Percentiles rank a stretch among this genome's conserved stretches.
phyloP scores from a whole-genome alignment of 1,140 invertebrate species.

The Cyphomyrmex costatus region DNA sequence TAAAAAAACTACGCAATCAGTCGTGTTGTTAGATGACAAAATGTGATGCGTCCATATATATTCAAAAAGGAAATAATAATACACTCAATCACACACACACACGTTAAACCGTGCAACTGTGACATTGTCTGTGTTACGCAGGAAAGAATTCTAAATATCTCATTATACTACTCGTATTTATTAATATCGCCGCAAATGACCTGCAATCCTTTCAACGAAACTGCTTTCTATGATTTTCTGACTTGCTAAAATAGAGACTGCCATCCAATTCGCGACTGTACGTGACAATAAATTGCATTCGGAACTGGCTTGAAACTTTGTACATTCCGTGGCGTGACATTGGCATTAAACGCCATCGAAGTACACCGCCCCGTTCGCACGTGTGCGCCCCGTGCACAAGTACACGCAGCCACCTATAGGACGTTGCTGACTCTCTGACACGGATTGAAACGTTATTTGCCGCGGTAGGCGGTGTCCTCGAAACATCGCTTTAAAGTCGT shows the following conservation, averaged over 20 bases:
- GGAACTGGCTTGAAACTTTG: constrained; percentile 11
- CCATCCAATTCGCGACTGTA: constrained; percentile 15
- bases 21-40: constrained; percentile 32
- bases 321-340: constrained; percentile 51
- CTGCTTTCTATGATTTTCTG: not conserved
- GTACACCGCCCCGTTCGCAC: not conserved
- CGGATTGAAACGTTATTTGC: constrained; percentile 68
- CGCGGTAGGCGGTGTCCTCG: constrained; percentile 34
- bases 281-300: constrained; percentile 34
- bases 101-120: not conserved
- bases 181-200: not conserved
- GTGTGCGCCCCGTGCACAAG: not conserved
- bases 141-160: not conserved
- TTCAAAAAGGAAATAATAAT: not conserved
- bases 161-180: not conserved
- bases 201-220: not conserved
- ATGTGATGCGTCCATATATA: not conserved
- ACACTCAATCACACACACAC: constrained; percentile 31
- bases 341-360: constrained; percentile 58
- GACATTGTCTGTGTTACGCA: not conserved
- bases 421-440: constrained; percentile 24
- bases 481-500: constrained; percentile 72
- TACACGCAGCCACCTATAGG: not conserved
- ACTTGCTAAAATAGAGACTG: constrained; percentile 11
- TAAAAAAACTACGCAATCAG: constrained; percentile 53